Conservation (phyloP, 2,888 invertebrate species). For the Bruchidius siliquastri region DNA sequence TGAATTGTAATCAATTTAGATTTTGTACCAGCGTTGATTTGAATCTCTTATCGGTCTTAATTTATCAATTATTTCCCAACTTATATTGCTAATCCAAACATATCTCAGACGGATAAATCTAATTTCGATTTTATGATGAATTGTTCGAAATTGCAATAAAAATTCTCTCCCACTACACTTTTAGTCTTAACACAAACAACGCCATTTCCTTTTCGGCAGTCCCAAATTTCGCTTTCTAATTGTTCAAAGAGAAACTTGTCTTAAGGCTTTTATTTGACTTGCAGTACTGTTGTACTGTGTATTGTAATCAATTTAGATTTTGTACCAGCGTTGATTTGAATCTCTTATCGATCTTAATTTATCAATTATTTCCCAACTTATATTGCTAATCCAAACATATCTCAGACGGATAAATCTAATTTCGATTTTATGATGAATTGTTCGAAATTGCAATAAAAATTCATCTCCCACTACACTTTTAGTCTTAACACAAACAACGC, state of each 20-base stretch:
- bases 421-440: background rate
- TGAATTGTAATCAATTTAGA: background rate
- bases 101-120: background rate
- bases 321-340: background rate
- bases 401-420: background rate
- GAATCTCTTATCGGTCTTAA: background rate
- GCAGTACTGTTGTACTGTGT: background rate
- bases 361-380: background rate
- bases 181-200: background rate
- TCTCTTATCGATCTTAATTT: background rate
- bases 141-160: background rate
- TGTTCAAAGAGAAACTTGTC: background rate
- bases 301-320: background rate
- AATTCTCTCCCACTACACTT: background rate
- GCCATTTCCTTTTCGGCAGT: background rate
- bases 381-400: background rate
- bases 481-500: background rate
- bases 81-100: background rate
- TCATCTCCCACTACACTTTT: background rate
- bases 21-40: background rate
- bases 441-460: background rate
- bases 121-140: background rate
- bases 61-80: background rate
- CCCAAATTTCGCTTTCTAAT: background rate
- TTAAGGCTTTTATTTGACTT: background rate